phyloP scores from a whole-genome alignment of 2,113 vertebrate genomes.

The Ginglymostoma cirratum region DNA sequence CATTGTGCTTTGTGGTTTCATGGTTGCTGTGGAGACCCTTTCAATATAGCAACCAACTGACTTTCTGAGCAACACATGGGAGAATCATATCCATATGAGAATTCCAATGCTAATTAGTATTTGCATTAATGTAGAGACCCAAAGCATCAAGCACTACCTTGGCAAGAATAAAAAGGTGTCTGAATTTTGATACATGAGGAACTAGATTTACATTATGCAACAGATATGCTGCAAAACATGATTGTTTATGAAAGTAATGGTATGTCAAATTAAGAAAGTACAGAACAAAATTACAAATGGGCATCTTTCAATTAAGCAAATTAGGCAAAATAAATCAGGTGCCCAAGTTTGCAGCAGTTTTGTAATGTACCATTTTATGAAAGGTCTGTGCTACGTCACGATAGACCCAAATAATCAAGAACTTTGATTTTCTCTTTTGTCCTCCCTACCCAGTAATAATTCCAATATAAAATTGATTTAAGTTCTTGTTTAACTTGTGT shows the following conservation, averaged over 20 bases:
- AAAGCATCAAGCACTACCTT: not conserved
- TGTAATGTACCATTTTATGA: not conserved
- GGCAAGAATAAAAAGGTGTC: not conserved
- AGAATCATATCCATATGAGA: not conserved
- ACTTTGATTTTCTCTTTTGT: not conserved
- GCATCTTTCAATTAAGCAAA: not conserved
- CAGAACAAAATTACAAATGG: not conserved
- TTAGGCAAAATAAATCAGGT: not conserved
- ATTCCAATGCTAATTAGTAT: not conserved
- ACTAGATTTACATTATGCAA: not conserved
- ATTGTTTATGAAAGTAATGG: not conserved
- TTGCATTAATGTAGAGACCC: not conserved
- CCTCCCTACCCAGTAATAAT: not conserved
- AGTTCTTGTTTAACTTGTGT: not conserved
- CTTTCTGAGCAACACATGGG: not conserved
- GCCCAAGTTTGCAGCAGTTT: not conserved
- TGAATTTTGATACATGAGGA: not conserved
- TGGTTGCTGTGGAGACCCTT: not conserved
- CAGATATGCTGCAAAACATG: not conserved
- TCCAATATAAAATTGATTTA: not conserved
- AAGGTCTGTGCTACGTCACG: not conserved
- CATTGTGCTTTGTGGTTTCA: conserved; percentile 14
- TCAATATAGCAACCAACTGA: not conserved
- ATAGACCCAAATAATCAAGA: not conserved
- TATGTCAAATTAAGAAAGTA: not conserved